These are phyloP conservation scores for Manis crassicaudata DNA, from an alignment of 2,797 vertebrate species.

Conservation along the genomic window DNA sequence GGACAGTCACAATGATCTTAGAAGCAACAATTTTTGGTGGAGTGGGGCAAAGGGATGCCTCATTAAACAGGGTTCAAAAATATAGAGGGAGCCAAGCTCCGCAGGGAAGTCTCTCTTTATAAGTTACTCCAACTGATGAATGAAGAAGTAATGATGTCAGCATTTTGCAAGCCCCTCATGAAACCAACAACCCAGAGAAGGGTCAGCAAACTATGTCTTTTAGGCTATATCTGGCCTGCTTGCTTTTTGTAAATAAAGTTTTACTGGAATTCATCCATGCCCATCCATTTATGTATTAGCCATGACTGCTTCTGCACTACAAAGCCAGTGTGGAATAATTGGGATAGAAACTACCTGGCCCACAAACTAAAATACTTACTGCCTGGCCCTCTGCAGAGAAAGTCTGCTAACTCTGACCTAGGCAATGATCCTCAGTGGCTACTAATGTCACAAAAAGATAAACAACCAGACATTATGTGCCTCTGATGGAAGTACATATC, in stretches of 20 bases:
- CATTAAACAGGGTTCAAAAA: background rate
- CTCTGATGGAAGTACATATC: background rate
- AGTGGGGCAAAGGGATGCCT: background rate
- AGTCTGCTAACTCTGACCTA: background rate
- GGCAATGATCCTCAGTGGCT: background rate
- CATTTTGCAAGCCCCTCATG: background rate
- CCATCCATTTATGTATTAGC: background rate
- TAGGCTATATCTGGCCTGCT: background rate
- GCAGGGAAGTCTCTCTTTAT: background rate
- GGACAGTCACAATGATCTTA: background rate
- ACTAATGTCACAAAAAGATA: background rate
- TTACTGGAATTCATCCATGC: background rate
- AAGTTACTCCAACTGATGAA: background rate
- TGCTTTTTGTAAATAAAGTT: slow-evolving; percentile 24
- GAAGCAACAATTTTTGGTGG: background rate
- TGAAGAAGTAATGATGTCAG: background rate
- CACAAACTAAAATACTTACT: background rate
- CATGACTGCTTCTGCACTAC: background rate
- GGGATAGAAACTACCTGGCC: background rate
- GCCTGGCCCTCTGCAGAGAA: background rate
- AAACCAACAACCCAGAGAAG: background rate
- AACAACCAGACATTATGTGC: background rate
- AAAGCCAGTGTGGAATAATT: background rate
- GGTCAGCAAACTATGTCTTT: background rate
- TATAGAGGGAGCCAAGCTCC: background rate